Conservation (phyloP, 2,888 invertebrate genomes). For the Platypus cylindrus region DNA sequence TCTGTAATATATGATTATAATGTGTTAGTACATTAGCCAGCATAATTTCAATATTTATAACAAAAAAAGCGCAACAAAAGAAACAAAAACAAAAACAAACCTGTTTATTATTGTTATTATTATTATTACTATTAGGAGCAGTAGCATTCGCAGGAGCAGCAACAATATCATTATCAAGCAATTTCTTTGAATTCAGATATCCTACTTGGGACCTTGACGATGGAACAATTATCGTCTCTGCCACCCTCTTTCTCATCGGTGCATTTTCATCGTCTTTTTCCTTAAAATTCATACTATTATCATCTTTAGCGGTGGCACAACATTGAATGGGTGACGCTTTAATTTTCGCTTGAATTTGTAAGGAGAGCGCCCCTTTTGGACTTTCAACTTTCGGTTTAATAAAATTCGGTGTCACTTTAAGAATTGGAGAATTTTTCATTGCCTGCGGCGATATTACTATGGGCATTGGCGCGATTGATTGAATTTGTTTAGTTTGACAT, state of each 20-base stretch:
- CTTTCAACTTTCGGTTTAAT: slow-evolving; percentile 32
- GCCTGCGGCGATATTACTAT: slow-evolving; percentile 20
- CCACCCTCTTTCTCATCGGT: too few species aligned
- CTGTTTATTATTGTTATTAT: slow-evolving; percentile 1
- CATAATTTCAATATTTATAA: too few species aligned
- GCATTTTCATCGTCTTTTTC: slow-evolving; percentile 19
- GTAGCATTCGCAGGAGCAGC: slow-evolving; percentile 29
- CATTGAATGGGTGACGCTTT: slow-evolving; percentile 23
- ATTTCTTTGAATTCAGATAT: slow-evolving; percentile 18
- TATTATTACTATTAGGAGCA: background rate
- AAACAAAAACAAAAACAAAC: background rate
- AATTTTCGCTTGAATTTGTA: slow-evolving; percentile 29
- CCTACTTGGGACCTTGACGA: too few species aligned
- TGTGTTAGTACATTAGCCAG: slow-evolving; percentile 7
- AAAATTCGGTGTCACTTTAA: slow-evolving; percentile 47
- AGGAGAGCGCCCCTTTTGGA: slow-evolving; percentile 30
- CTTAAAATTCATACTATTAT: slow-evolving; percentile 10
- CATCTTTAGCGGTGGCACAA: slow-evolving; percentile 18
- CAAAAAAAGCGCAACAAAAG: background rate
- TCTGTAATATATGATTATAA: slow-evolving; percentile 33
- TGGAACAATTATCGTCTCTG: too few species aligned
- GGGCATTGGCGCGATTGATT: slow-evolving; percentile 5
- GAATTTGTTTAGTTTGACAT: slow-evolving; percentile 16
- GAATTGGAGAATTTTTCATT: slow-evolving; percentile 32
- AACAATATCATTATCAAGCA: slow-evolving; percentile 20